Evolutionary conservation across 2,797 vertebrate genomes (phyloP).

Genomic region (Chaunax sp.): DNA sequence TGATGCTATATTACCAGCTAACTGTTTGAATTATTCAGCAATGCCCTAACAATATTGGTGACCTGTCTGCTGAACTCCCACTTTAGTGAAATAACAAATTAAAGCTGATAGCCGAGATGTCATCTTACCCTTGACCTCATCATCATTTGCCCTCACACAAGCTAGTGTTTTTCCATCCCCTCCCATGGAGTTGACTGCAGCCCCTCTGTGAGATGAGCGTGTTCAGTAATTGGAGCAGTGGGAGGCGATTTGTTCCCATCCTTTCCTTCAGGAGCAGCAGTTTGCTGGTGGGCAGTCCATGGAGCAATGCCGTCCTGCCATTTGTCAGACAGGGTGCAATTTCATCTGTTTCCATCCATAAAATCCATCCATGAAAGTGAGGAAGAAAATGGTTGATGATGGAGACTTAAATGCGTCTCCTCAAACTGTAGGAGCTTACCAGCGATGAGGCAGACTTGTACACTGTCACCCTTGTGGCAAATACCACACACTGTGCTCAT

Average conservation of each 20-base stretch:
- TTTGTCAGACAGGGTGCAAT: slow-evolving; percentile 79
- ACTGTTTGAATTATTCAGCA: slow-evolving; percentile 67
- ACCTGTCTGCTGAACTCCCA: slow-evolving; percentile 51
- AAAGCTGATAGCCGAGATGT: slow-evolving; percentile 56
- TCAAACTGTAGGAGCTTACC: slow-evolving; percentile 41
- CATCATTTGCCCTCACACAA: slow-evolving; percentile 43
- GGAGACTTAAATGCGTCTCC: slow-evolving; percentile 59
- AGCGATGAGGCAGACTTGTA: slow-evolving; percentile 40
- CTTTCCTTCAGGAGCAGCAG: slow-evolving; percentile 64
- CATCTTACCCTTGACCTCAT: slow-evolving; percentile 74
- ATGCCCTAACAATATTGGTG: slow-evolving; percentile 48
- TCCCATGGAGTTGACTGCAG: slow-evolving; percentile 55
- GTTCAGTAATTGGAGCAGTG: slow-evolving; percentile 74
- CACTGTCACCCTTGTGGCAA: slow-evolving; percentile 62
- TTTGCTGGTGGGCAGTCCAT: slow-evolving; percentile 72
- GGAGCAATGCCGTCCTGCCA: slow-evolving; percentile 72
- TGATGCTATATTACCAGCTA: slow-evolving; percentile 31
- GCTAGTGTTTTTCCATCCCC: slow-evolving; percentile 59
- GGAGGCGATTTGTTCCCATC: slow-evolving; percentile 74
- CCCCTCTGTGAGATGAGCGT: slow-evolving; percentile 68
- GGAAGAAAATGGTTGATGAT: slow-evolving; percentile 62
- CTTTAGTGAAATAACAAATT: slow-evolving; percentile 67
- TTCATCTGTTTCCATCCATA: slow-evolving; percentile 77
- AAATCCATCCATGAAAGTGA: slow-evolving; percentile 70
- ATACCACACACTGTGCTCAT: slow-evolving; percentile 59